Base-by-base conservation (phyloP, 1,140 invertebrate genomes). In the Heliothis subflexa region DNA sequence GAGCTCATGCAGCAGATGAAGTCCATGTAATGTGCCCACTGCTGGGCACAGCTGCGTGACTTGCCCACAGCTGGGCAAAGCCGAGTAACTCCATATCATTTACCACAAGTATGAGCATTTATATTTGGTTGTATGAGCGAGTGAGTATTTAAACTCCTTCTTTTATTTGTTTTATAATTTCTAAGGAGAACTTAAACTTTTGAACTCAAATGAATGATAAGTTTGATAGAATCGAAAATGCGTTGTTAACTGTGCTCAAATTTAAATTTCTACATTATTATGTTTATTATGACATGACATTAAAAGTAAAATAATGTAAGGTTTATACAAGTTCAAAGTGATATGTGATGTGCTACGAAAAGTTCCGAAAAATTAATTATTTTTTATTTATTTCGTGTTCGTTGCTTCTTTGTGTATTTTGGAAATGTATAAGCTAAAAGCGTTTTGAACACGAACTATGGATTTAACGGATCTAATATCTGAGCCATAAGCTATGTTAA, bases 1-100 rank as follows among this genome's bases (percentile, higher is more conserved):
- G 98, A 99, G 72, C 95, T 99, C 71, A 98, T 98, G 97, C 96
- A 96, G 52, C 96, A 98, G 95, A 97, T 99, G 97, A 98, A 98
- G 95, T 95, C 96, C 16, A 96, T 98, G 89, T 97, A 95, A 96
- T 89, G 80, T 62, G 52, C 11, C 71, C 68, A 71, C 25, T n/a
- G 28, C 75, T 18, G 61, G 13, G 18, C 55, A 28, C 7, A 18
- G n/a, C 40, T 10, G 3, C 18, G 16, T 33, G 3, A n/a, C 4
- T 28, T 40, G 11, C 33, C 71, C 68, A 71, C 25, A 10, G 28
- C 75, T 18, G 61, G 13, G 18, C 55, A 28, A 13, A 18, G n/a
- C 40, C 10, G 11, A 18, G 62, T 33, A 11, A 55, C 50, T 40
- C 52, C 50, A 73, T 55, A 55, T 55, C 50, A 45, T 73, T 57